Evolutionary conservation across 1,140 invertebrate genomes (phyloP).

Genomic region (Drosophila sp.): DNA sequence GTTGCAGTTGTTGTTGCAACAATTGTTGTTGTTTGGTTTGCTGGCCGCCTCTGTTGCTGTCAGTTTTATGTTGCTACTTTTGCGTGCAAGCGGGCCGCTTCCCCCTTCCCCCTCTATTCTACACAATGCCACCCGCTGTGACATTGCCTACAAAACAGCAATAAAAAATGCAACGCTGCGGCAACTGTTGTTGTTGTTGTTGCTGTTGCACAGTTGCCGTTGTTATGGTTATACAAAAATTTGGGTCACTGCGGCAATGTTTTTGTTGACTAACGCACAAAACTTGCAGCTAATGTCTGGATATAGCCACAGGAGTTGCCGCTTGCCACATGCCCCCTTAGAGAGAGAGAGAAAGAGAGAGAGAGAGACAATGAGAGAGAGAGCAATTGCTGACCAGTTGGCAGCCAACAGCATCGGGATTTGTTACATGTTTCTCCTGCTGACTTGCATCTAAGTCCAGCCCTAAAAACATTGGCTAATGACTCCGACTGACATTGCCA

Average conservation of each 20-base stretch:
- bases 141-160: conserved; percentile 54
- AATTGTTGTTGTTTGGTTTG: conserved; percentile 42
- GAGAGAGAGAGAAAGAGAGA: no score
- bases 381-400: conserved; percentile 13
- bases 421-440: neutral
- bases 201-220: conserved; percentile 33
- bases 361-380: no score
- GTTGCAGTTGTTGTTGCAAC: conserved; percentile 40
- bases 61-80: conserved; percentile 76
- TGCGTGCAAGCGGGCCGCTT: conserved; percentile 27
- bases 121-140: conserved; percentile 24
- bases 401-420: neutral
- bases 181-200: conserved; percentile 38
- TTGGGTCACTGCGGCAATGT: conserved; percentile 82
- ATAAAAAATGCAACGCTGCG: conserved; percentile 68
- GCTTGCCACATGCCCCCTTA: conserved; percentile 1
- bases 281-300: conserved; percentile 43
- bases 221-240: conserved; percentile 59
- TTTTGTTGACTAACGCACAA: conserved; percentile 62
- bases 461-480: conserved; percentile 4
- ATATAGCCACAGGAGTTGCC: conserved; percentile 25
- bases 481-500: conserved; percentile 17
- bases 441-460: conserved; percentile 7
- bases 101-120: neutral
- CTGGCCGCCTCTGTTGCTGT: conserved; percentile 61